These are phyloP conservation scores for Pandion haliaetus DNA, from an alignment of 2,113 vertebrate genomes.

Conservation along the genomic window DNA sequence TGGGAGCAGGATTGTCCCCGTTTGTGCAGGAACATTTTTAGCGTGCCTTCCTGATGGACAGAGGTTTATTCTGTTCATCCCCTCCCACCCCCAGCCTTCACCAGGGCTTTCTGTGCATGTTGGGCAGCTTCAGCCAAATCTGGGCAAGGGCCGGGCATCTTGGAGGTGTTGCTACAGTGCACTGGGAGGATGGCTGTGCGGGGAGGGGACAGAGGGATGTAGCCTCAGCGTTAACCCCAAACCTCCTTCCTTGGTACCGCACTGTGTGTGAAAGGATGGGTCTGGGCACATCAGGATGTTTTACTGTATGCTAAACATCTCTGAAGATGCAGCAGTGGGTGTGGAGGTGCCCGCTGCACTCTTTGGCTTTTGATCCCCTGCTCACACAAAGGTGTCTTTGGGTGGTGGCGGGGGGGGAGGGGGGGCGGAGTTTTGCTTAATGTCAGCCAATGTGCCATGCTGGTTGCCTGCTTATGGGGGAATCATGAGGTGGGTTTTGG, in stretches of 20 bases:
- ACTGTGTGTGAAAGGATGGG: neutral
- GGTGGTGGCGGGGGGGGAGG: no score
- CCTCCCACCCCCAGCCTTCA: neutral
- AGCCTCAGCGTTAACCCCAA: neutral
- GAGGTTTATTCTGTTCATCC: neutral
- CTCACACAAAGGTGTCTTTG: neutral
- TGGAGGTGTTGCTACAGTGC: accelerated
- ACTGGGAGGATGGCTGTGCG: no score
- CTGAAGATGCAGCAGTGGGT: neutral
- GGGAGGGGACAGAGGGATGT: neutral
- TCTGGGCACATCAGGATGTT: neutral
- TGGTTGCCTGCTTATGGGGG: neutral
- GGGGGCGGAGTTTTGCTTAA: neutral
- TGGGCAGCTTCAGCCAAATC: neutral
- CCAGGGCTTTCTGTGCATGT: neutral
- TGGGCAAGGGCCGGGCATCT: neutral
- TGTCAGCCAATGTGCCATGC: accelerated
- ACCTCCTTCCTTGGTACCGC: neutral
- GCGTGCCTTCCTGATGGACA: neutral
- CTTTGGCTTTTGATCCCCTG: neutral
- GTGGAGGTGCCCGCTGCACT: neutral
- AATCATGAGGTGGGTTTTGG: neutral
- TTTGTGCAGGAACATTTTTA: neutral
- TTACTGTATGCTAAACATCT: no score
- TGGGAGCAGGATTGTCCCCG: neutral